Conservation (phyloP, 2,113 vertebrate species). For the Dissostichus mawsoni region DNA sequence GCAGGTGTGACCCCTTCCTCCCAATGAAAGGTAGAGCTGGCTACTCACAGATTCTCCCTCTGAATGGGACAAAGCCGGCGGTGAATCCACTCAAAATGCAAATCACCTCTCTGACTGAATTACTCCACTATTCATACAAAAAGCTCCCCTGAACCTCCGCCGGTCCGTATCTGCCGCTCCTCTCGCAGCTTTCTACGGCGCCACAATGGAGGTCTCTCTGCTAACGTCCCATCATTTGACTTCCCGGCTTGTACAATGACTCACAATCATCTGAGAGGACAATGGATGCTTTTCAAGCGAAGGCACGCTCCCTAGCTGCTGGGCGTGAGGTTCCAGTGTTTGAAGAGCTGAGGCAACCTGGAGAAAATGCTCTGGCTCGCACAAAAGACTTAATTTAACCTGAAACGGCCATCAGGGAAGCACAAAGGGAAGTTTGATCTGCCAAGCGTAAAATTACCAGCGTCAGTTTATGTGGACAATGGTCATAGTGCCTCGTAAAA, state of each 20-base stretch:
- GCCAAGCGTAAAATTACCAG: background rate
- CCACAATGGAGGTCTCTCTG: conserved; percentile 59
- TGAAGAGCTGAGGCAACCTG: conserved; percentile 58
- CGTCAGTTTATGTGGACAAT: background rate
- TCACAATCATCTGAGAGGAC: conserved; percentile 59
- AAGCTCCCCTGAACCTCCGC: conserved; percentile 17
- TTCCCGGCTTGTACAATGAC: conserved; percentile 57
- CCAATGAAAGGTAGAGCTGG: conserved; percentile 10
- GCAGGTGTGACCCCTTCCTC: conserved; percentile 25
- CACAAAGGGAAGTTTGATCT: conserved; percentile 11
- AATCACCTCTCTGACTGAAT: conserved; percentile 53
- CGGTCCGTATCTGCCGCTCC: conserved; percentile 56
- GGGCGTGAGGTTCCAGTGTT: conserved; percentile 53
- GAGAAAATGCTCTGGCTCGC: conserved; percentile 40
- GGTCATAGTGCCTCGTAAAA: fast-evolving
- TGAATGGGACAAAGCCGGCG: conserved; percentile 21
- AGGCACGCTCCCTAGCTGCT: conserved; percentile 42
- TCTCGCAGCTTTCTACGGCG: conserved; percentile 61
- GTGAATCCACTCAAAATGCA: conserved; percentile 62
- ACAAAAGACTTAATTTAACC: conserved; percentile 63
- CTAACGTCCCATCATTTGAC: conserved; percentile 51
- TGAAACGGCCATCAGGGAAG: conserved; percentile 10
- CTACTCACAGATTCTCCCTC: conserved; percentile 34
- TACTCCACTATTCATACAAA: conserved; percentile 48
- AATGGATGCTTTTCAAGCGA: conserved; percentile 43